Conservation (phyloP, 2,797 vertebrate genomes). For the Perodicticus potto region DNA sequence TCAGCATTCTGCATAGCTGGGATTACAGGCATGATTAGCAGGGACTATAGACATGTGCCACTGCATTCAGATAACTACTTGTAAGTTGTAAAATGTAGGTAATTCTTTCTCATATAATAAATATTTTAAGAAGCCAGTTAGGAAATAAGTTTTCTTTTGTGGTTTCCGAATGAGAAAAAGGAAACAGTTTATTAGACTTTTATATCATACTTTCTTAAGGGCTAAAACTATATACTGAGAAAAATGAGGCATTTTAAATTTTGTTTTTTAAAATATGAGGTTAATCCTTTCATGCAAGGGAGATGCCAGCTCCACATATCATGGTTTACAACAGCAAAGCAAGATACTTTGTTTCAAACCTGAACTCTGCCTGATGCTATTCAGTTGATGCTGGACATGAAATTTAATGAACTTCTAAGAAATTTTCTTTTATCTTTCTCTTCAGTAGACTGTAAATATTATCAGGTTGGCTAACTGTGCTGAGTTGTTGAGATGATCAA, state of each 20-base stretch:
- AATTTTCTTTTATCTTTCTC: slow-evolving; percentile 16
- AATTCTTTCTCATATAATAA: not conserved
- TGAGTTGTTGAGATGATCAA: slow-evolving; percentile 19
- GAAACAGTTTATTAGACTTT: not conserved
- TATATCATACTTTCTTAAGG: not conserved
- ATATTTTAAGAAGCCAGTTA: not conserved
- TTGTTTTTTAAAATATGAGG: not conserved
- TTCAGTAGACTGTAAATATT: slow-evolving; percentile 29
- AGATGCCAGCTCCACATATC: not conserved
- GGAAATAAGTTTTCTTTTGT: not conserved
- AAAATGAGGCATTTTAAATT: not conserved
- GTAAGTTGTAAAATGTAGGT: not conserved
- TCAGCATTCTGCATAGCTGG: not conserved
- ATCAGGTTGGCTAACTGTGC: not conserved
- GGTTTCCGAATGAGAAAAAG: not conserved
- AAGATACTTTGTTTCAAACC: not conserved
- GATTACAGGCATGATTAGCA: not conserved
- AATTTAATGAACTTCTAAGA: not conserved
- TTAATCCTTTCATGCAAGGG: not conserved
- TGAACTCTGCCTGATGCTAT: not conserved
- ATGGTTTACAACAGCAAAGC: not conserved
- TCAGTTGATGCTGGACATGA: not conserved
- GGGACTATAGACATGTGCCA: not conserved
- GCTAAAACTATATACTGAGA: not conserved
- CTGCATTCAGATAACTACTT: too few species aligned